A percentile compares a stretch with the other conserved stretches of the same genome.
These are phyloP conservation scores for Zingel zingel DNA, from an alignment of 2,113 vertebrate genomes.

Conservation along the genomic window DNA sequence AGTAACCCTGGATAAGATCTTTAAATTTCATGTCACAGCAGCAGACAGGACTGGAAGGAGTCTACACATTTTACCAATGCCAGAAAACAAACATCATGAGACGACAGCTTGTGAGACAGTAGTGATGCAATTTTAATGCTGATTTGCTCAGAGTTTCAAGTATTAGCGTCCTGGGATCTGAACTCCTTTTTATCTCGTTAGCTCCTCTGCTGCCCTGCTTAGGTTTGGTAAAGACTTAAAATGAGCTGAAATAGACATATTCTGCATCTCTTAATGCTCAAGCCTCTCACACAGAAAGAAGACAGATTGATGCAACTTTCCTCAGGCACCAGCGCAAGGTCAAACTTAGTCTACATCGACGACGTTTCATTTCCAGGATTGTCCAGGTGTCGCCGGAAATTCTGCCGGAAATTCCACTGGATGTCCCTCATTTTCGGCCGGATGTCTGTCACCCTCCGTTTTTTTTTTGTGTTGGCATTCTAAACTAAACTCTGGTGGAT, in stretches of 20 bases:
- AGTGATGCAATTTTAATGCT: slow-evolving; percentile 4
- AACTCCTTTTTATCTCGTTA: slow-evolving; percentile 28
- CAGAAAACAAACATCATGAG: neutral
- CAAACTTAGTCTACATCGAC: no score
- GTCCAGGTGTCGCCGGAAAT: no score
- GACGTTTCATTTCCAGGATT: no score
- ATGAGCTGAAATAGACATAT: slow-evolving; percentile 3
- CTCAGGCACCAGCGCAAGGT: neutral
- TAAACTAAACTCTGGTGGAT: no score
- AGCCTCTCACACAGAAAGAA: neutral
- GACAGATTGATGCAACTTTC: neutral
- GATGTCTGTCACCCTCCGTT: no score
- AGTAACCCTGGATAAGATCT: slow-evolving; percentile 26
- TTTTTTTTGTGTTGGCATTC: no score
- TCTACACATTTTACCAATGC: slow-evolving; percentile 1
- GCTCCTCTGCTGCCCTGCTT: slow-evolving; percentile 34
- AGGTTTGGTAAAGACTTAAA: neutral
- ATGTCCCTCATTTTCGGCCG: no score
- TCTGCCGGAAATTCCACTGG: no score
- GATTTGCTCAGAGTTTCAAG: slow-evolving; percentile 21
- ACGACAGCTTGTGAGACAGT: neutral
- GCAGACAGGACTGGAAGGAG: neutral
- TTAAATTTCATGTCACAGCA: slow-evolving; percentile 25
- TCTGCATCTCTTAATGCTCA: neutral
- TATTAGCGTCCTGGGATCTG: slow-evolving; percentile 15